Evolutionary conservation across 2,888 invertebrate species (phyloP), one percentile per base, ranked within the genome.

Genomic region (Eilema depressum): DNA sequence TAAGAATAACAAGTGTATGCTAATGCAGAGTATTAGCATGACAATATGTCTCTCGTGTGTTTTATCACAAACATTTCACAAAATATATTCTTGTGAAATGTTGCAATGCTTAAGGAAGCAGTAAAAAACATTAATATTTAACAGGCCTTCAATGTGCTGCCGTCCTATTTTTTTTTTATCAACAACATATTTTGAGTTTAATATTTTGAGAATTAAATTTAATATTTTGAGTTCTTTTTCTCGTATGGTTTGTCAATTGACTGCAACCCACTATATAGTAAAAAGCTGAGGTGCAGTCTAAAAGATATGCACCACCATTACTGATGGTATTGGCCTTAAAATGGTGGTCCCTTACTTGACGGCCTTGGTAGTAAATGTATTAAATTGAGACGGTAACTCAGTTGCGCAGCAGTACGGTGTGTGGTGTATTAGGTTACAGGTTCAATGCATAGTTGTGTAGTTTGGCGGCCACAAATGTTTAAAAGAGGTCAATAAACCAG

Each of bases 1-100:
- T 26, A 68, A 61, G 63, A 65, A 67, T 69, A 47, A 67, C 70
- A 69, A 63, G 68, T 69, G 70, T 56, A 67, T 75, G 75, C 41
- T 62, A 75, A 75, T 73, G 23, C 56, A 26, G 25, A 57, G 25
- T 14, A 71, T 73, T 73, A 59, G 53, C 67, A 73, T 67, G 12
- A 68, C 63, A 66, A 70, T 71, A 33, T 61, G 56, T 62, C 26
- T 62, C 26, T 64, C 59, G 57, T 57, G 11, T 63, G 28, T 63
- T 28, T 4, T n/a, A n/a, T 25, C 59, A 59, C 59, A 26, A 57
- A 59, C 26, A 59, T 25, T n/a, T 26, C 12, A 14, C 59, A 14
- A 26, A 59, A 59, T 59, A 25, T 25, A 26, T 59, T 59, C 14
- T 25, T 11, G 3, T 17, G 25, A 25, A 25, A 59, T 59, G 26